Evolutionary conservation across 1,140 invertebrate species (phyloP).

Genomic region (Bradysia coprophila): DNA sequence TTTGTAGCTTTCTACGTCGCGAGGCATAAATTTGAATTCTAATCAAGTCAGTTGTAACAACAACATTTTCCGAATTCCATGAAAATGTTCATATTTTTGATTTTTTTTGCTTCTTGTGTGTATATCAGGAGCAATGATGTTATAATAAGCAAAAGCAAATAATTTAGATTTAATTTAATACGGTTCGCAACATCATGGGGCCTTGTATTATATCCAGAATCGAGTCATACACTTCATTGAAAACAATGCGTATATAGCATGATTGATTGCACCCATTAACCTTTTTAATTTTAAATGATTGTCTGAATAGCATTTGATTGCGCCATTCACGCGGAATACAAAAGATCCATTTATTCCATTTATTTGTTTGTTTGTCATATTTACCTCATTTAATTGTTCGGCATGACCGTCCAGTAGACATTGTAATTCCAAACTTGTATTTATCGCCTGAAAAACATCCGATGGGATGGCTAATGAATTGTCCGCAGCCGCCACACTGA

Average conservation of each 20-base stretch:
- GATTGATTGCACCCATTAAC: not conserved
- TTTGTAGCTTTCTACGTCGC: too few species aligned
- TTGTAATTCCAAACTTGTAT: slow-evolving; percentile 18
- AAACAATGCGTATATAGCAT: not conserved
- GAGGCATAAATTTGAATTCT: too few species aligned
- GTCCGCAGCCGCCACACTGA: not conserved
- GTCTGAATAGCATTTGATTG: not conserved
- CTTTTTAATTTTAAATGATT: not conserved
- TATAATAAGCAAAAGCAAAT: too few species aligned
- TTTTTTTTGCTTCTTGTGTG: too few species aligned
- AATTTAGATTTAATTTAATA: too few species aligned
- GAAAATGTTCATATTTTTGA: too few species aligned
- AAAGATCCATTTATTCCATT: too few species aligned
- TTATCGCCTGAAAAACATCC: slow-evolving; percentile 8
- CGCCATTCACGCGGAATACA: too few species aligned
- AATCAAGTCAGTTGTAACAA: too few species aligned
- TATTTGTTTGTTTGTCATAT: not conserved
- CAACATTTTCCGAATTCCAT: too few species aligned
- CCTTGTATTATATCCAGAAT: not conserved
- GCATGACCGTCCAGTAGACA: slow-evolving; percentile 17
- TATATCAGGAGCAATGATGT: too few species aligned
- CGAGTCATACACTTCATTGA: not conserved
- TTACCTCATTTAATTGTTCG: slow-evolving; percentile 9
- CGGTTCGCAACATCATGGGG: too few species aligned
- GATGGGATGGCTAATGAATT: not conserved